These are phyloP conservation scores for Dendroctonus valens DNA, from an alignment of 1,140 invertebrate species.

Conservation along the genomic window DNA sequence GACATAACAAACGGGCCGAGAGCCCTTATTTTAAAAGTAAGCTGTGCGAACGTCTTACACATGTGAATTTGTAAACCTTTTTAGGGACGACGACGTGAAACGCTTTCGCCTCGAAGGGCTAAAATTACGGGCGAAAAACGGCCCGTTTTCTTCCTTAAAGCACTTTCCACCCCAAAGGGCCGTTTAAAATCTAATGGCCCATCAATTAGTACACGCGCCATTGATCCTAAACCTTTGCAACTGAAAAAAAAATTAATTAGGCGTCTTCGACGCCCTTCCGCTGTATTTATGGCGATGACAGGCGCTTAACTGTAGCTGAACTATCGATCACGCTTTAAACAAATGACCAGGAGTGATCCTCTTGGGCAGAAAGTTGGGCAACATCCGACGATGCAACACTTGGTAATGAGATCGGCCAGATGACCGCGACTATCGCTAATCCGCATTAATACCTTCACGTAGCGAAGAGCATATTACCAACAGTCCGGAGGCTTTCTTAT, in stretches of 20 bases:
- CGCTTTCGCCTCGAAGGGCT: neutral
- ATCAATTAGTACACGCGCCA: constrained; percentile 18
- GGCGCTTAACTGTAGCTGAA: no score
- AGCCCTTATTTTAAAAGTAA: neutral
- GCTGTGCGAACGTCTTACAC: constrained; percentile 1
- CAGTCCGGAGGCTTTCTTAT: constrained; percentile 20
- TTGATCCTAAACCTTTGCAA: constrained; percentile 13
- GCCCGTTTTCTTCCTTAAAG: neutral
- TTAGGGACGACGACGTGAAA: neutral
- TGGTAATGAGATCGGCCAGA: neutral
- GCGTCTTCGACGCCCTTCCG: constrained; percentile 8
- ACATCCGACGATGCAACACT: no score
- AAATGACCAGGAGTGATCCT: no score
- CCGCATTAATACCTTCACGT: constrained; percentile 25
- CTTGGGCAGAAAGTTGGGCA: no score
- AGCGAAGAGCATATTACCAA: constrained; percentile 27
- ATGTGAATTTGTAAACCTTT: neutral
- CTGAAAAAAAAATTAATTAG: constrained; percentile 18
- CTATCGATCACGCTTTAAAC: no score
- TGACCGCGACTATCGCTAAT: constrained; percentile 12
- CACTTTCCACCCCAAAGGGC: constrained; percentile 3
- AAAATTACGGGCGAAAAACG: neutral
- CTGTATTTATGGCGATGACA: constrained; percentile 5
- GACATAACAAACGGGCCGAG: constrained; percentile 3
- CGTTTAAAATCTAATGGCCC: constrained; percentile 18